Evolutionary conservation across 2,888 invertebrate genomes (phyloP).

Genomic region (Aporophyla nigra): DNA sequence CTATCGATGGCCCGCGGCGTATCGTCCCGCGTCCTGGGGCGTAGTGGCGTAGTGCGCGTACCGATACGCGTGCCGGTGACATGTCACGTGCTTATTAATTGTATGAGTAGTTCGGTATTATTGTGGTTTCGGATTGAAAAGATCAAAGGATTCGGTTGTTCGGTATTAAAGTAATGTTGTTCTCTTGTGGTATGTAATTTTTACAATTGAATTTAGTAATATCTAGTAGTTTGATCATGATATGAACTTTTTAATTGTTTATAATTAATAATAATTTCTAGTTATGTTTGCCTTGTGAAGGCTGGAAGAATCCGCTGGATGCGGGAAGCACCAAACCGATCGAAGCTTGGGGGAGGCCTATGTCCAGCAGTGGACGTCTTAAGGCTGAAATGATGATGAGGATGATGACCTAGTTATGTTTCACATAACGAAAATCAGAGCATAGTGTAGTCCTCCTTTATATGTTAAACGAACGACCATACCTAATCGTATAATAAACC

Average conservation of each 20-base stretch:
- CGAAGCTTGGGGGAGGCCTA: too few species aligned
- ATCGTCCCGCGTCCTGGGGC: constrained; percentile 35
- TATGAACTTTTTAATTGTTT: neutral
- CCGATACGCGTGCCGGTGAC: constrained; percentile 59
- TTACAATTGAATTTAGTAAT: neutral
- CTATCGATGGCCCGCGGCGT: constrained; percentile 51
- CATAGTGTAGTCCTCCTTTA: too few species aligned
- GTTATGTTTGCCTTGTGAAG: too few species aligned
- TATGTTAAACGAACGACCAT: too few species aligned
- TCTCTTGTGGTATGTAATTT: neutral
- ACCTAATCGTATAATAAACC: too few species aligned
- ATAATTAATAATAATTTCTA: too few species aligned
- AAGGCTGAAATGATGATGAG: too few species aligned
- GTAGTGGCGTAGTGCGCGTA: constrained; percentile 26
- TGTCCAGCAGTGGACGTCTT: too few species aligned
- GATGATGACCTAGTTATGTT: too few species aligned
- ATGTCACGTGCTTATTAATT: constrained; percentile 64
- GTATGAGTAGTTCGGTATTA: constrained; percentile 47
- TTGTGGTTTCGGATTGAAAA: constrained; percentile 33
- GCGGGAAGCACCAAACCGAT: too few species aligned
- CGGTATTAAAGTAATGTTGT: neutral
- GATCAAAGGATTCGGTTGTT: constrained; percentile 41
- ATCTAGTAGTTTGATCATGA: too few species aligned
- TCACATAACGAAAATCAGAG: neutral
- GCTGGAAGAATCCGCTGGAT: too few species aligned